Evolutionary conservation across 1,140 invertebrate genomes (phyloP).

Genomic region (Pseudachorutes palmiensis): DNA sequence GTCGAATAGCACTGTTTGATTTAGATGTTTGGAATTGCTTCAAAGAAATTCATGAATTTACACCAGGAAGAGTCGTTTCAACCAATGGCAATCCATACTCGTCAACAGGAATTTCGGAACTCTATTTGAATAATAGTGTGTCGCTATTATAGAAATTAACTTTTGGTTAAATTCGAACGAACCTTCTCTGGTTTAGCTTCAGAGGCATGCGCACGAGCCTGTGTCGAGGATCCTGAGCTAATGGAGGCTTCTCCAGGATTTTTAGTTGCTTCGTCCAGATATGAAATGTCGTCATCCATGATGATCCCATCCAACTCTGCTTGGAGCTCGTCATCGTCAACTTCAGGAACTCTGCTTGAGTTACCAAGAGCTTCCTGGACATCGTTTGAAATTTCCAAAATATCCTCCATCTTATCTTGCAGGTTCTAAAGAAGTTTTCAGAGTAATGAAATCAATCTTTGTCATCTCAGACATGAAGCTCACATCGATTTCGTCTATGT

Average conservation of each 20-base stretch:
- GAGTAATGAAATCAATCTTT: neutral
- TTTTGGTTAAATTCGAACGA: too few species aligned
- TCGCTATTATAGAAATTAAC: too few species aligned
- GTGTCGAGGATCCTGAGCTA: neutral
- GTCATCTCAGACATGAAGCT: neutral
- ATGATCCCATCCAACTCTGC: neutral
- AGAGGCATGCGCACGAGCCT: neutral
- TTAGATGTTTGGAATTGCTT: too few species aligned
- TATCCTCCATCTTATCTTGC: slow-evolving; percentile 1
- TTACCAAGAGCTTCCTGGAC: neutral
- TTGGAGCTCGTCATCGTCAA: neutral
- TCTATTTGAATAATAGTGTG: too few species aligned
- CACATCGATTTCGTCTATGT: neutral
- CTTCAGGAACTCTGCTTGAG: neutral
- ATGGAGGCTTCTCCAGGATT: neutral
- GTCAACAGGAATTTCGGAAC: neutral
- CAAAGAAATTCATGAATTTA: too few species aligned
- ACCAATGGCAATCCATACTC: neutral
- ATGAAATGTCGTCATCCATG: neutral
- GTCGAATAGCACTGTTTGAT: too few species aligned
- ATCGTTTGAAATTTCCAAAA: neutral
- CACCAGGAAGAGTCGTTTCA: too few species aligned
- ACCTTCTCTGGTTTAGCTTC: too few species aligned
- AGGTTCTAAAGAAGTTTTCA: neutral
- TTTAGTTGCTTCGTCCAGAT: neutral